Evolutionary conservation across 2,113 vertebrate genomes (phyloP), one percentile per base, ranked within the genome.

Genomic region (Donacobius atricapilla): DNA sequence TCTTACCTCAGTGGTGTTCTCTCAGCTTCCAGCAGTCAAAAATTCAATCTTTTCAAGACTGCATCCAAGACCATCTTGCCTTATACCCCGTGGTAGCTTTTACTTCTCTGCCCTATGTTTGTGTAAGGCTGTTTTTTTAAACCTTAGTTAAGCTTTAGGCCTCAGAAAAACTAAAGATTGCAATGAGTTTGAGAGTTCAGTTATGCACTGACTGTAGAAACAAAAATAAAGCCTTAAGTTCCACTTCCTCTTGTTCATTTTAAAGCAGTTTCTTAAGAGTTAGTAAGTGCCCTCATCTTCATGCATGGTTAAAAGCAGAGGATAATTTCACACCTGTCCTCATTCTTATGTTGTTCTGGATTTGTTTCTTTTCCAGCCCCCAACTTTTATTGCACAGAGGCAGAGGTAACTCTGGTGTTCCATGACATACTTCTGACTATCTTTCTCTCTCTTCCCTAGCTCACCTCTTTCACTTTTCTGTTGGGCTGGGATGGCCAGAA

Each of bases 381-480:
- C 13, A 11, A 4, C 13, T 64, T 45, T 50, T 39, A 27, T 17
- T 61, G 6, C 25, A 20, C 15, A 65, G 50, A 70, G 78, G 30
- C 2, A 3, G 61, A 37, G 17, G 11, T 61, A 40, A 20, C 28
- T 82, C 45, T 68, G 30, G 27, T 60, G 58, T 87, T 68, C 23
- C 4, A 0, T 31, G 1, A 15, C 12, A 9, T 45, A 11, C 24
- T 27, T 58, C 35, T 84, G 39, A 35, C 15, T 2, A 0, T 42
- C 39, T 42, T 56, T 63, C 22, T 53, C 15, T 25, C 21, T 64
- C 13, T 44, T 87, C 19, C 7, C 51, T 60, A 47, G 15, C 35
- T 78, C 58, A 13, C 6, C 6, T 37, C 14, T 31, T 18, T n/a
- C 10, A 6, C 33, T 65, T 51, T 45, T 7, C 35, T 48, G 3